Evolutionary conservation across 2,888 invertebrate species (phyloP).

Genomic region (Gandaritis pyraliata): DNA sequence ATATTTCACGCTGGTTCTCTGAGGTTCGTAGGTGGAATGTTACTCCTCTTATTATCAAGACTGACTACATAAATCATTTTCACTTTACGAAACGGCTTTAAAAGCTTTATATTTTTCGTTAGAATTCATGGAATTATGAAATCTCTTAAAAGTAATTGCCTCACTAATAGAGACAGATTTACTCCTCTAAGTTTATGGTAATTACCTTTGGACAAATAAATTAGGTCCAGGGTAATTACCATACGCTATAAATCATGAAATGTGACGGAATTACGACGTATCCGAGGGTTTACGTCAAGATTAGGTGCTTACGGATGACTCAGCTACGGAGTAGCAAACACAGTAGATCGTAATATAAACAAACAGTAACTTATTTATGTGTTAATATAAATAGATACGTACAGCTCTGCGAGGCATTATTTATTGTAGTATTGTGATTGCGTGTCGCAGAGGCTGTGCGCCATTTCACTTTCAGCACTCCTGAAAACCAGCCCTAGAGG

Average conservation of each 20-base stretch:
- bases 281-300: conserved; percentile 40
- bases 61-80: conserved; percentile 13
- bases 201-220: conserved; percentile 36
- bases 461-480: too few species aligned
- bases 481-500: too few species aligned
- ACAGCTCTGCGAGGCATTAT: too few species aligned
- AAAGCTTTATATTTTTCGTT: conserved; percentile 15
- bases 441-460: too few species aligned
- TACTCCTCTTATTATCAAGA: conserved; percentile 14
- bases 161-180: conserved; percentile 30
- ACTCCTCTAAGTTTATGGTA: conserved; percentile 22
- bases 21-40: background rate
- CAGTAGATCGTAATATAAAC: conserved; percentile 3
- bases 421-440: too few species aligned
- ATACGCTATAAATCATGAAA: conserved; percentile 41
- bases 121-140: conserved; percentile 17
- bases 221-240: conserved; percentile 36
- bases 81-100: background rate
- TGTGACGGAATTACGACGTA: conserved; percentile 43
- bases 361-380: background rate
- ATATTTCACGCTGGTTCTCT: background rate
- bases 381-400: background rate
- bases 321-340: conserved; percentile 7
- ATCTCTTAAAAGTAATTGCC: conserved; percentile 19
- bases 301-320: conserved; percentile 39